A percentile compares a stretch with the other conserved stretches of the same genome.
phyloP scores from a whole-genome alignment of 2,797 vertebrate species.

The Odontamblyopus rebecca region DNA sequence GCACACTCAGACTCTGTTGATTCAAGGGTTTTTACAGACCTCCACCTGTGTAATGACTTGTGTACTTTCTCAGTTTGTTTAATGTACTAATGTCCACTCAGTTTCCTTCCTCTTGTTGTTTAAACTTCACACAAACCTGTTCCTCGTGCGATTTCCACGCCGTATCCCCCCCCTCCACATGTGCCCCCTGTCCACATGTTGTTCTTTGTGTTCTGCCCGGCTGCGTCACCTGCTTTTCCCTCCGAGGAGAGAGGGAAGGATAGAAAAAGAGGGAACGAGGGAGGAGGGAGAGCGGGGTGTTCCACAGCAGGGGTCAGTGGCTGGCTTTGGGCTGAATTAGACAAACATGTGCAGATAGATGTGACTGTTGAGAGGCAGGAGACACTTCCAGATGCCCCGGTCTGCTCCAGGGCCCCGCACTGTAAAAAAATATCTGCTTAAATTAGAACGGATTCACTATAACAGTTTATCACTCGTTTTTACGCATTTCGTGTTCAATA shows the following conservation, averaged over 20 bases:
- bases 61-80: too few relatives aligned
- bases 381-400: constrained; percentile 95
- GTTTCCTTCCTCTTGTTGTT: too few relatives aligned
- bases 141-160: not conserved
- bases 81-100: too few relatives aligned
- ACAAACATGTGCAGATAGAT: constrained; percentile 92
- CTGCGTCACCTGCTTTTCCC: not conserved
- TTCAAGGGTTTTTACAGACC: too few relatives aligned
- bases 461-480: too few relatives aligned
- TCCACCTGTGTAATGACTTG: too few relatives aligned
- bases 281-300: not conserved
- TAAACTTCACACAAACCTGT: not conserved
- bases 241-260: not conserved
- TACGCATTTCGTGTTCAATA: too few relatives aligned
- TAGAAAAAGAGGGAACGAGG: not conserved
- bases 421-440: not conserved
- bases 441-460: too few relatives aligned
- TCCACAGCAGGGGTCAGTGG: constrained; percentile 44
- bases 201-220: not conserved
- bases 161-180: too few relatives aligned
- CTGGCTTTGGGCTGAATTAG: constrained; percentile 71
- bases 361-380: constrained; percentile 86
- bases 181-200: not conserved
- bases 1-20: too few relatives aligned
- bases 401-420: constrained; percentile 53